Conservation (phyloP, 1,140 invertebrate genomes). For the Drosophila guanche region DNA sequence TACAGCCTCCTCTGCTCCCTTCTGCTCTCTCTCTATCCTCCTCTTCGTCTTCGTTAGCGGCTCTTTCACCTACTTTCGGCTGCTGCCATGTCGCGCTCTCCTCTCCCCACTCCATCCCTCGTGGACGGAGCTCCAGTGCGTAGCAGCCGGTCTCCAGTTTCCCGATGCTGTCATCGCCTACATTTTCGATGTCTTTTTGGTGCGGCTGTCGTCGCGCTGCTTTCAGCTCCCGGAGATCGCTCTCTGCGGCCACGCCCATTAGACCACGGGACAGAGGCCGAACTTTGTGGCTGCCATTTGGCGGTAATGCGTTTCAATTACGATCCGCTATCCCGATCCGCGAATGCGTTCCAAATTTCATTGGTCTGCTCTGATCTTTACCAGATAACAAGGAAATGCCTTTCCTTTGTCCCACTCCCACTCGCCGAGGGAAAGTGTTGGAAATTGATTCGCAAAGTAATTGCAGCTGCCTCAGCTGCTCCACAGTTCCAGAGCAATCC, state of each 20-base stretch:
- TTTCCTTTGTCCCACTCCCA: slow-evolving; percentile 20
- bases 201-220: slow-evolving; percentile 14
- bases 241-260: slow-evolving; percentile 63
- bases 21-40: neutral
- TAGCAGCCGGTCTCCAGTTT: slow-evolving; percentile 56
- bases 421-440: slow-evolving; percentile 69
- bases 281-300: slow-evolving; percentile 54
- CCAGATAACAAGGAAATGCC: slow-evolving; percentile 36
- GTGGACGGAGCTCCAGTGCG: slow-evolving; percentile 11
- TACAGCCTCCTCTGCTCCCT: slow-evolving; percentile 25
- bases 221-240: slow-evolving; percentile 33
- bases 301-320: slow-evolving; percentile 77
- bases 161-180: slow-evolving; percentile 71
- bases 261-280: slow-evolving; percentile 33
- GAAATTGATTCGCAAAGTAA: slow-evolving; percentile 65
- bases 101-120: neutral
- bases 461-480: slow-evolving; percentile 34
- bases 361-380: slow-evolving; percentile 55
- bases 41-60: slow-evolving; percentile 42
- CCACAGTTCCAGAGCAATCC: slow-evolving; percentile 29
- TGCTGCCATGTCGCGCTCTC: slow-evolving; percentile 40
- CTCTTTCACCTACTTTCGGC: slow-evolving; percentile 74
- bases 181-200: slow-evolving; percentile 47
- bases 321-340: slow-evolving; percentile 29
- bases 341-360: slow-evolving; percentile 63